Evolutionary conservation across 2,888 invertebrate genomes (phyloP), one percentile per base, ranked within the genome.

Genomic region (Drosophila neutralis): DNA sequence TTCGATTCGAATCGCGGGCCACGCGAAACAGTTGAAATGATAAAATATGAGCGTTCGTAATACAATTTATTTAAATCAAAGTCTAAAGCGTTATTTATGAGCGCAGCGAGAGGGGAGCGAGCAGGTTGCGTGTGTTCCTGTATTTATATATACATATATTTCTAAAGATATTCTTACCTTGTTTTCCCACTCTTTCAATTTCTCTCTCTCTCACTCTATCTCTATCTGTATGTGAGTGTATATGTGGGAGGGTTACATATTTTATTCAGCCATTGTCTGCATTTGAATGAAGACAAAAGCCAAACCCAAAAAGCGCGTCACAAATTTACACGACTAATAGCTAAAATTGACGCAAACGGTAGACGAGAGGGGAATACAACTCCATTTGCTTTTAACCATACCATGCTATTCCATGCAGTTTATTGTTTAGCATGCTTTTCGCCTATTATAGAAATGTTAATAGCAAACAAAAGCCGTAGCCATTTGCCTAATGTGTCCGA

Each of bases 11-110:
- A 82, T 78, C 76, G 74, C 58, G 75, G 71, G 67, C 61, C 29
- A 70, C 54, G 71, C 61, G 54, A 83, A 90, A 78, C 87, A 72
- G 76, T 83, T 73, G 71, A 87, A 87, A 87, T 87, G 89, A 90
- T 87, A 90, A 87, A 82, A 89, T 91, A 91, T 89, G 75, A 84
- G 84, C 77, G 80, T 89, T 86, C 77, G 81, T 78, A 81, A 91
- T 82, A 91, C 91, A 91, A 92, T 91, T 92, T 91, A 91, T 92
- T 92, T 91, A 91, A 90, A 92, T 91, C 85, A 91, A 91, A 91
- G 89, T 89, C 89, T 88, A 91, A 91, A 91, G 82, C 86, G 90
- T 92, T 90, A 91, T 91, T 91, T 91, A 91, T 87, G 90, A 86
- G 86, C 81, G 76, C 74, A 45, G 62, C 65, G 75, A 38, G 57